These are phyloP conservation scores for Lomographa bimaculata DNA, from an alignment of 2,888 invertebrate genomes.

Conservation along the genomic window DNA sequence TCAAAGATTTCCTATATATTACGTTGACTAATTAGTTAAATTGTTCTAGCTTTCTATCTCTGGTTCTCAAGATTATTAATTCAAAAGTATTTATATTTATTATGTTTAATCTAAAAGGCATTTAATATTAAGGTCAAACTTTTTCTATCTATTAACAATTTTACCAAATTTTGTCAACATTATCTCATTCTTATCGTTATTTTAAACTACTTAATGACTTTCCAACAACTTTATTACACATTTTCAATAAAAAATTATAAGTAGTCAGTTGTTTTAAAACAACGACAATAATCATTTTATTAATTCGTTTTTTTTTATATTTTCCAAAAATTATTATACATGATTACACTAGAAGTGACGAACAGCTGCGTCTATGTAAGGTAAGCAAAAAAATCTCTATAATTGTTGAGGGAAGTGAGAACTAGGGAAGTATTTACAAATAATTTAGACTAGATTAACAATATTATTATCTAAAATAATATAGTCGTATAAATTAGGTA, in stretches of 20 bases:
- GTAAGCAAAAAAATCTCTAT: slow-evolving; percentile 16
- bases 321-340: too few relatives aligned
- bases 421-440: slow-evolving; percentile 23
- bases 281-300: not conserved
- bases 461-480: slow-evolving; percentile 6
- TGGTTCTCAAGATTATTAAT: slow-evolving; percentile 27
- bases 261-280: too few relatives aligned
- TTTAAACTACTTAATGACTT: too few relatives aligned
- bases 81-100: slow-evolving; percentile 27
- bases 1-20: too few relatives aligned
- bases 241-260: too few relatives aligned
- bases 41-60: slow-evolving; percentile 40
- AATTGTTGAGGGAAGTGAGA: slow-evolving; percentile 10
- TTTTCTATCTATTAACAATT: slow-evolving; percentile 11
- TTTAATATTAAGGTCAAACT: slow-evolving; percentile 12
- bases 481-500: too few relatives aligned
- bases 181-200: too few relatives aligned
- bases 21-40: slow-evolving; percentile 30
- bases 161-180: not conserved
- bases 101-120: slow-evolving; percentile 34
- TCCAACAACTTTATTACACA: too few relatives aligned
- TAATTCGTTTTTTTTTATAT: not conserved
- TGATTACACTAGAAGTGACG: slow-evolving; percentile 10
- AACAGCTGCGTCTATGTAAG: slow-evolving; percentile 24
- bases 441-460: slow-evolving; percentile 23